Percentiles rank a stretch among this genome's conserved stretches.
phyloP scores from a whole-genome alignment of 1,140 invertebrate species.

The Sycobia sp. region DNA sequence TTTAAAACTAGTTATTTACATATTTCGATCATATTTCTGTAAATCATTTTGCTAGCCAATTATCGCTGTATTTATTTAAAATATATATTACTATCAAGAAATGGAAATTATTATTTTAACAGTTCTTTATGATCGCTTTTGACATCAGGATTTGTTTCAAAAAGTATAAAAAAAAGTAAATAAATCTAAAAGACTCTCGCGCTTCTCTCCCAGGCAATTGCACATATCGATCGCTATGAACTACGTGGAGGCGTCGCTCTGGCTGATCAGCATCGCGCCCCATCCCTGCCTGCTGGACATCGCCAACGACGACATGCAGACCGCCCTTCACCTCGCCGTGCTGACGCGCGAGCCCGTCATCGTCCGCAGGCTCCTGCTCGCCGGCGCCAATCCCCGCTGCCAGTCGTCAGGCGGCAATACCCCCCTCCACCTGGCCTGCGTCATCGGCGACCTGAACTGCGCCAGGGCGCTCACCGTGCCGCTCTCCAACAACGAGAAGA shows the following conservation, averaged over 20 bases:
- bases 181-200: too few species aligned
- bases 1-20: too few species aligned
- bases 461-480: slow-evolving; percentile 67
- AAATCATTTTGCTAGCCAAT: too few species aligned
- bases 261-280: slow-evolving; percentile 70
- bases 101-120: too few species aligned
- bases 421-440: slow-evolving; percentile 64
- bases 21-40: too few species aligned
- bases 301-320: slow-evolving; percentile 68
- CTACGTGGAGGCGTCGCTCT: slow-evolving; percentile 68
- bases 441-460: slow-evolving; percentile 65
- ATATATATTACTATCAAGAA: too few species aligned
- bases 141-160: too few species aligned
- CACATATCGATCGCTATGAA: slow-evolving; percentile 79
- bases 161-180: too few species aligned
- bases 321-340: slow-evolving; percentile 76
- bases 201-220: slow-evolving; percentile 76
- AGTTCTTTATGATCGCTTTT: too few species aligned
- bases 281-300: slow-evolving; percentile 72
- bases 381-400: slow-evolving; percentile 67
- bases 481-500: slow-evolving; percentile 60
- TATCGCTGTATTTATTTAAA: too few species aligned
- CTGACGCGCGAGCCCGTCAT: slow-evolving; percentile 68
- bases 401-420: slow-evolving; percentile 70
- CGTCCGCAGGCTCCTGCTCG: slow-evolving; percentile 69